Evolutionary conservation across 1,140 invertebrate species (phyloP).

Genomic region (Solenopsis invicta): DNA sequence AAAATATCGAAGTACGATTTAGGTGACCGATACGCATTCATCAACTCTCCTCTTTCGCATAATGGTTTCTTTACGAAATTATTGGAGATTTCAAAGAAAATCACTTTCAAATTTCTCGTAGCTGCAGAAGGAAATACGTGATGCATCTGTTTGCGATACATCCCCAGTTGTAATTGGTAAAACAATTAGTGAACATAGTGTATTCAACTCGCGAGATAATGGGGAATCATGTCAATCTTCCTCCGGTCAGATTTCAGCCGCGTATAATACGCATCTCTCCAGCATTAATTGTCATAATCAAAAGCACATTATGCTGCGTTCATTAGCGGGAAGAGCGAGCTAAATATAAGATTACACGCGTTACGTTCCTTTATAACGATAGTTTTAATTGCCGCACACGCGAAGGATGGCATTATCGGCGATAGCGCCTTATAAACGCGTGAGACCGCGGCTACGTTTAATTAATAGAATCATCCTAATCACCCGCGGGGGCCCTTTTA

Average conservation of each 20-base stretch:
- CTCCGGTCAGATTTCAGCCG: constrained; percentile 11
- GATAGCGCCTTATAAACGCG: background rate
- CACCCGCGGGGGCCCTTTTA: constrained; percentile 1
- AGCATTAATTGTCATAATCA: constrained; percentile 13
- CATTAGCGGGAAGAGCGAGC: constrained; percentile 11
- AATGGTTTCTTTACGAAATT: constrained; percentile 5
- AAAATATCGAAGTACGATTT: too few species aligned
- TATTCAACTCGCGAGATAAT: background rate
- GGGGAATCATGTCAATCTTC: constrained; percentile 1
- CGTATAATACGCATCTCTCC: background rate
- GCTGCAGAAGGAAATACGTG: too few species aligned
- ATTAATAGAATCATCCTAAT: constrained; percentile 59
- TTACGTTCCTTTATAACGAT: constrained; percentile 30
- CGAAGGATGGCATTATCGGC: constrained; percentile 2
- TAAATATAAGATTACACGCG: constrained; percentile 39
- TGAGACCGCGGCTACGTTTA: constrained; percentile 26
- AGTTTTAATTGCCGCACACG: constrained; percentile 31
- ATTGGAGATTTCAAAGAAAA: constrained; percentile 1
- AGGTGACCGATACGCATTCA: too few species aligned
- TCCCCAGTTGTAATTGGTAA: constrained; percentile 22
- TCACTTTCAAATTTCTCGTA: background rate
- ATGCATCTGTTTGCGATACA: background rate
- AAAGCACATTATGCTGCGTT: constrained; percentile 17
- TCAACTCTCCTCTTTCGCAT: background rate
- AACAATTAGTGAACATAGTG: background rate